phyloP scores from a whole-genome alignment of 2,113 vertebrate species.

The Calyptommatus sinebrachiatus region DNA sequence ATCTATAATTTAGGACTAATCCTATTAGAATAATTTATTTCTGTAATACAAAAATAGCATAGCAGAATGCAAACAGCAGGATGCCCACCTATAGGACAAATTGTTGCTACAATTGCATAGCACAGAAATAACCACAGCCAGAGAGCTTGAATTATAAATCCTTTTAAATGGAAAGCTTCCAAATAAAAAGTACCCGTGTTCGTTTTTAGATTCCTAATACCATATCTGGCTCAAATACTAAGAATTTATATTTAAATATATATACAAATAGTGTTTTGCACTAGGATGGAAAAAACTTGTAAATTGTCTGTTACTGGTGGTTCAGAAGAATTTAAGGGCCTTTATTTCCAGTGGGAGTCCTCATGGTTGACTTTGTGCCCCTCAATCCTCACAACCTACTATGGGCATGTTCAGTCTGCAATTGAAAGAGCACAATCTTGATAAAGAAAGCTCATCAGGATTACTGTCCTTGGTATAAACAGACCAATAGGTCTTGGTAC shows the following conservation, averaged over 20 bases:
- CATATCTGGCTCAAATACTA: neutral
- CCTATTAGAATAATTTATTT: conserved; percentile 30
- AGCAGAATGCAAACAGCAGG: neutral
- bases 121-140: conserved; percentile 12
- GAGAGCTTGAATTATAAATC: conserved; percentile 23
- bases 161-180: conserved; percentile 12
- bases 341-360: too few species aligned
- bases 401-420: too few species aligned
- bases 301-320: neutral
- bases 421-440: too few species aligned
- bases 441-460: too few species aligned
- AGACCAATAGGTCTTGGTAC: too few species aligned
- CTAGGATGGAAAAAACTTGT: neutral
- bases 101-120: conserved; percentile 14
- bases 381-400: too few species aligned
- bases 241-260: conserved; percentile 4
- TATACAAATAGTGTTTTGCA: neutral
- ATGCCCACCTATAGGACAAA: conserved; percentile 18
- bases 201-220: neutral
- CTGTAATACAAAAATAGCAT: conserved; percentile 26
- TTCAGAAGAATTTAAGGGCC: too few species aligned
- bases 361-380: too few species aligned
- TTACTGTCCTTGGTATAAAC: too few species aligned
- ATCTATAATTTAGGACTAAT: conserved; percentile 38
- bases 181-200: conserved; percentile 1